Base-by-base conservation (phyloP, 2,888 invertebrate species). In the Pyrrhosoma nymphula region DNA sequence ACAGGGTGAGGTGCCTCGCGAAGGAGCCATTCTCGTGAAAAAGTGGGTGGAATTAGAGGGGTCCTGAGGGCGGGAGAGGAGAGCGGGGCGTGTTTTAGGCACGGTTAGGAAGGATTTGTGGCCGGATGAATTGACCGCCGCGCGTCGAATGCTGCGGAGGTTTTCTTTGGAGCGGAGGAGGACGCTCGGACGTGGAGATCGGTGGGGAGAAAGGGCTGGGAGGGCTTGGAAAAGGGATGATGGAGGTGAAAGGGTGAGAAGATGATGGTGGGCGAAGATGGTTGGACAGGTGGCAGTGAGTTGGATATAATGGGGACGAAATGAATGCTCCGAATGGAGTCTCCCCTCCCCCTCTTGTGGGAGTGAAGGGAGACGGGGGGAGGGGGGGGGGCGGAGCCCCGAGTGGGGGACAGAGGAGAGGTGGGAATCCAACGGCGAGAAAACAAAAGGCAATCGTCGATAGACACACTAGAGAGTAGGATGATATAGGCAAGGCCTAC, bases 21-120 rank as follows among this genome's bases (percentile, higher is more conserved):
- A 60, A 20, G 60, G 93, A 69, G 56, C 82, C 35, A 56, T 91
- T 56, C 90, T 30, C 18, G 56, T 93, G 93, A 93, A 93, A 93
- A 93, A 93, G 93, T 47, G 93, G 93, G 93, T 93, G 93, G 93
- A 93, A 93, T 93, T 93, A 93, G 47, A n/a, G 93, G 89, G 89
- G 89, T 47, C 89, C 47, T 26, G 55, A 26, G 56, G 55, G 89
- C 20, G 89, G 55, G 3, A 55, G 89, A n/a, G 55, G 89, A 12
- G 55, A 18, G 89, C 20, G 56, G 89, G 55, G 89, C 82, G 89
- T 47, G 89, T 56, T 47, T 47, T 47, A 56, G 89, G 47, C 55
- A 56, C 89, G 56, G 89, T 89, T 47, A 56, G 89, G 89, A 55
- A 89, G 89, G 89, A 89, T 55, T 47, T 56, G 89, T 56, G 89